Evolutionary conservation across 2,113 vertebrate genomes (phyloP), one percentile per base, ranked within the genome.

Genomic region (Gadus chalcogrammus): DNA sequence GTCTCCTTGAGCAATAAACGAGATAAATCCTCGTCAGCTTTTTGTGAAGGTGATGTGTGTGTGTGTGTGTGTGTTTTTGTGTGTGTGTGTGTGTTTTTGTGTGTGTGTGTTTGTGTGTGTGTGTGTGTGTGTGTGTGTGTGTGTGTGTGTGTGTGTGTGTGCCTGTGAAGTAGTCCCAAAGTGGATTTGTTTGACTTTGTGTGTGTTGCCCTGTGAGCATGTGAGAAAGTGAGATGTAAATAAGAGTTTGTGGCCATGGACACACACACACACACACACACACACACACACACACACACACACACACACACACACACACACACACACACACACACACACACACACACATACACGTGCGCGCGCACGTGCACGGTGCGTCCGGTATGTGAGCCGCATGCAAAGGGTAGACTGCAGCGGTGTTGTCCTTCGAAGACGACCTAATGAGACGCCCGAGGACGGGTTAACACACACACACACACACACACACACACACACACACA

Each of bases 401-500:
- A 88, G 80, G 83, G 68, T 76, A 86, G 74, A 73, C 81, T 88
- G 81, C 83, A 86, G 83, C 75, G 75, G 31, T 15, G 42, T 48
- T 48, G 42, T 80, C 82, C 77, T 73, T 61, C 73, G 15, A 13
- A 16, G 73, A 68, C 73, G 65, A 80, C 79, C 74, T 88, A 91
- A 91, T 88, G 80, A 91, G 85, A 83, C 81, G 84, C 85, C 84
- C 76, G 85, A 84, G 88, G 88, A 88, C 79, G 11, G 58, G 52
- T 69, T 67, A 75, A 76, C 71, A 74, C 66, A 68, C 71, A 79
- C 73, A 58, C 73, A 67, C 38, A 11, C 4, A 42, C 38, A 4
- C 4, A 53, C 35, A 61, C 38, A 73, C 35, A 4, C 38, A 4
- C 38, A 42, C 6, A 11, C 38, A 42, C 38, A 42, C 38, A 11